These are phyloP conservation scores for Apodemus agrarius DNA, from an alignment of 2,797 vertebrate species.

Conservation along the genomic window DNA sequence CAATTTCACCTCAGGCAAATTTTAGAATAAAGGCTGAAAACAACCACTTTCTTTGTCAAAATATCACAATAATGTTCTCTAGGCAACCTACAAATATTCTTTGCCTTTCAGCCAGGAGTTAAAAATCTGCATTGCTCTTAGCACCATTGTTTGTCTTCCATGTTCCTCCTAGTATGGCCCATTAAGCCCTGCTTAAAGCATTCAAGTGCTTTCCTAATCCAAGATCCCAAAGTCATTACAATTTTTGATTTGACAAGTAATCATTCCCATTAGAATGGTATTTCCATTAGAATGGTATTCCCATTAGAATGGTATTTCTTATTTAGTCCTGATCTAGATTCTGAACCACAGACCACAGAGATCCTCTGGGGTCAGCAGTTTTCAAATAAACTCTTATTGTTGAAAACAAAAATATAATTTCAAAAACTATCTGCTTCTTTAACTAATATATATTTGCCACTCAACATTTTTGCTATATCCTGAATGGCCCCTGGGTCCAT, in stretches of 20 bases:
- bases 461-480: constrained; percentile 24
- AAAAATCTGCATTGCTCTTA: neutral
- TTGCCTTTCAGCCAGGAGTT: neutral
- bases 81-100: neutral
- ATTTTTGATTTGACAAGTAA: constrained; percentile 23
- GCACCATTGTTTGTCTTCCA: neutral
- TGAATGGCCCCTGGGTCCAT: neutral
- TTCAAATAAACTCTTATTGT: constrained; percentile 48
- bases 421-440: constrained; percentile 20
- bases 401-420: constrained; percentile 35
- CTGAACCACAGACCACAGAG: neutral
- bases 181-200: neutral
- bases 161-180: neutral
- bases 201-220: neutral
- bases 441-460: neutral
- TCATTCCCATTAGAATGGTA: constrained; percentile 22
- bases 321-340: constrained; percentile 35
- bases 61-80: neutral
- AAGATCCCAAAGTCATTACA: neutral
- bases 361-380: constrained; percentile 14
- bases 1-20: neutral
- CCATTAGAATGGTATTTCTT: constrained; percentile 39
- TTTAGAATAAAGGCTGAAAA: neutral
- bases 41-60: neutral
- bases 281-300: too few relatives aligned